Evolutionary conservation across 2,888 invertebrate species (phyloP), one percentile per base, ranked within the genome.

Genomic region (Isotomurus palustris): DNA sequence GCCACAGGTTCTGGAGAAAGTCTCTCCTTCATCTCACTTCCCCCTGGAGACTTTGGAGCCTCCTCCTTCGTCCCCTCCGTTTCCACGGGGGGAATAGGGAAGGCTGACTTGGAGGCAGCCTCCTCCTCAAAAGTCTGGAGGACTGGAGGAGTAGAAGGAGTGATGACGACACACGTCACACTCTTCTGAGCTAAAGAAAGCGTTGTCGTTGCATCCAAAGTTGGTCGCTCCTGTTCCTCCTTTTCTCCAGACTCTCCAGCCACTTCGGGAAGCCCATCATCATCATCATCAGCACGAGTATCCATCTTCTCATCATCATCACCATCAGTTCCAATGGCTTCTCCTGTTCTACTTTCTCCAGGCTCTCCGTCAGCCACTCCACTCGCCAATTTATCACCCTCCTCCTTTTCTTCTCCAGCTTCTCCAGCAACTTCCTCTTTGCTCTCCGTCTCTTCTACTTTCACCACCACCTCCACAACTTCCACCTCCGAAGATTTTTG

Each of bases 71-170:
- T 10, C 19, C 6, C 49, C 21, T 14, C 35, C 10, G 49, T 29
- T 8, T 21, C 27, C 8, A 6, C 40, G 6, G 14, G 8, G 14
- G 8, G 8, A 32, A 8, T 14, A 32, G 32, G 14, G 32, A 32
- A n/a, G n/a, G n/a, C n/a, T n/a, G n/a, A n/a, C n/a, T n/a, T n/a
- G n/a, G n/a, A n/a, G n/a, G n/a, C n/a, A 14, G 5, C 14, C 38
- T 38, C 27, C 51, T 27, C 21, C 22, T 52, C 40, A 25, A 28
- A 22, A 5, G 17, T 32, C n/a, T 44, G 35, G 25, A 53, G 47
- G 17, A 58, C 54, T 24, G 61, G 61, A 27, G 61, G 61, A 3
- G 61, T 61, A 12, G 61, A 61, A 17, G 61, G 61, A n/a, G 61
- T 61, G 25, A 61, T 61, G n/a, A 61, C 61, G 10, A 61, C 61